Evolutionary conservation across 2,113 vertebrate genomes (phyloP).

Genomic region (Lampris megalopsis): DNA sequence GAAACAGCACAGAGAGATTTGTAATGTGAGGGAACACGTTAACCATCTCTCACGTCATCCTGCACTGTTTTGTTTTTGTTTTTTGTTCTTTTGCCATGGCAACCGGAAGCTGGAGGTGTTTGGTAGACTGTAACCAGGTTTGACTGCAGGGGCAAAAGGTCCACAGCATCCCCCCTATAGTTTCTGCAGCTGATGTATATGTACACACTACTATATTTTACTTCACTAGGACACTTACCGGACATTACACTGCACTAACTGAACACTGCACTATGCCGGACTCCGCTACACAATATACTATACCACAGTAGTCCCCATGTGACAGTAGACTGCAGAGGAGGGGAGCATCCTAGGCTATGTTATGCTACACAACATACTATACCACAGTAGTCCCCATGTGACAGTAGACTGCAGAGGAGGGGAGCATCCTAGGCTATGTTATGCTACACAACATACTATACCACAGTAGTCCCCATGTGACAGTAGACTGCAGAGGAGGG

Average conservation of each 20-base stretch:
- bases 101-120: no score
- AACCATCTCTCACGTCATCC: no score
- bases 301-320: neutral
- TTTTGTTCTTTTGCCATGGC: no score
- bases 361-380: neutral
- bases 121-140: neutral
- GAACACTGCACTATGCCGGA: neutral
- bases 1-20: constrained; percentile 37
- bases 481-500: no score
- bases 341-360: neutral
- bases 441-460: neutral
- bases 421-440: no score
- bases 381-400: neutral
- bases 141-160: constrained; percentile 10
- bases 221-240: neutral
- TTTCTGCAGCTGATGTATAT: neutral
- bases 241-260: neutral
- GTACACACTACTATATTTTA: neutral
- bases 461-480: neutral
- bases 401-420: no score
- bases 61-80: no score
- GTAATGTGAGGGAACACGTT: neutral
- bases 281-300: neutral
- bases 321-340: no score
- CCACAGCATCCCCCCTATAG: constrained; percentile 28